Base-by-base conservation (phyloP, 2,888 invertebrate species). In the Augiades crinisus region DNA sequence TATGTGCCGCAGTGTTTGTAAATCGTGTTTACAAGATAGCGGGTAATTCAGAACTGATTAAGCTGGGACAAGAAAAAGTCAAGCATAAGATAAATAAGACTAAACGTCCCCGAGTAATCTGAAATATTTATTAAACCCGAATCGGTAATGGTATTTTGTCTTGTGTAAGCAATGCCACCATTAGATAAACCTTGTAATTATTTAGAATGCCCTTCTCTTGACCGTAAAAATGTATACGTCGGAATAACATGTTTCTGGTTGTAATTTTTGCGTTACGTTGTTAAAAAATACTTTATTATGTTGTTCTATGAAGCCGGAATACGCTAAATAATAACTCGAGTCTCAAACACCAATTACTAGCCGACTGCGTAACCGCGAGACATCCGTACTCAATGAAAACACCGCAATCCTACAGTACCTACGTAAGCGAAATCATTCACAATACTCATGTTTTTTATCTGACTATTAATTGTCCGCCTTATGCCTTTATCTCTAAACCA, bases 401-500 rank as follows among this genome's bases (percentile, higher is more conserved):
- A 34, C n/a, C n/a, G 17, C 33, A 13, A 40, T n/a, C 24, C 30
- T 8, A 3, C n/a, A 13, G n/a, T 27, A 43, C 19, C 5, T 10
- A 12, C n/a, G n/a, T n/a, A 21, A 47, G 12, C 17, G n/a, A 24
- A 49, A 34, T 40, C 34, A 36, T 47, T 47, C 37, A 36, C 34
- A 14, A 27, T 34, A 24, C 41, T 33, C 41, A 24, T 49, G 49
- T 40, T 34, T 50, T 50, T 43, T 19, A 19, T 19, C 13, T 34
- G 1, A 27, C 27, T 49, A 36, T 33, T 47, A 40, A 43, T 50
- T 43, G 17, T 34, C 27, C 24, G 36, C 34, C 30, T 38, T 47
- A 47, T 47, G 38, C 36, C 4, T 38, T 38, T 47, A 47, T 47
- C 47, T 43, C 4, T 36, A 8, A 30, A 36, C 22, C 41, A 30